Base-by-base conservation (phyloP, 2,797 vertebrate genomes). In the Hybognathus amarus region DNA sequence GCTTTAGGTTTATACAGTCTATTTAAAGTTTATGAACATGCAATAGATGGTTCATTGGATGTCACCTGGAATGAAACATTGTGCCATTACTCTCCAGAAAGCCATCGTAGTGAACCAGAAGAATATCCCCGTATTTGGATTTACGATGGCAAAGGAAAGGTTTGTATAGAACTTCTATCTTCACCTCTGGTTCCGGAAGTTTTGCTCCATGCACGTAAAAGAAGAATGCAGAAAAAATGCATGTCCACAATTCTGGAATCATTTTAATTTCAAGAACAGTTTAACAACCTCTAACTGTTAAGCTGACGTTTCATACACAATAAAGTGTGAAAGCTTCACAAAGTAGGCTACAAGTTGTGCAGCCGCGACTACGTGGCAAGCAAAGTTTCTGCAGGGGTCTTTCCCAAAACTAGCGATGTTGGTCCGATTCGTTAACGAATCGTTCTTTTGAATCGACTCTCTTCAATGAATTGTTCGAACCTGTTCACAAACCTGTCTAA, bases 61-160 rank as follows among this genome's bases (percentile, higher is more conserved):
- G 52, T 97, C 94, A 99, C 98, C 97, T 99, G 90, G 97, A 98
- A 87, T 98, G 95, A 89, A 99, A 98, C 85, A 95, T 88, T 9
- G 97, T 96, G 71, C 96, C 98, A n/a, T 99, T 96, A 84, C 93
- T 97, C 90, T 97, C 95, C 90, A 99, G 85, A 89, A 89, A 98
- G 40, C 97, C 98, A 2, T 98, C 96, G 85, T 96, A 97, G 90
- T 99, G 97, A 9, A 99, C 94, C 84, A 98, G 91, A 93, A 99
- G 93, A 94, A 97, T 93, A 74, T 99, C 98, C 66, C 98, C 97
- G 87, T 96, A 95, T 85, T 98, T 98, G 18, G 95, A 96, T 86
- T 93, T 96, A 59, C 97, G 94, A 76, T 95, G 94, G 91, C 98
- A 99, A 86, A 97, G 86, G 83, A 98, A 96, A 0, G 97, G 97